These are phyloP conservation scores for Iguana delicatissima DNA, from an alignment of 2,797 vertebrate species.

Conservation along the genomic window DNA sequence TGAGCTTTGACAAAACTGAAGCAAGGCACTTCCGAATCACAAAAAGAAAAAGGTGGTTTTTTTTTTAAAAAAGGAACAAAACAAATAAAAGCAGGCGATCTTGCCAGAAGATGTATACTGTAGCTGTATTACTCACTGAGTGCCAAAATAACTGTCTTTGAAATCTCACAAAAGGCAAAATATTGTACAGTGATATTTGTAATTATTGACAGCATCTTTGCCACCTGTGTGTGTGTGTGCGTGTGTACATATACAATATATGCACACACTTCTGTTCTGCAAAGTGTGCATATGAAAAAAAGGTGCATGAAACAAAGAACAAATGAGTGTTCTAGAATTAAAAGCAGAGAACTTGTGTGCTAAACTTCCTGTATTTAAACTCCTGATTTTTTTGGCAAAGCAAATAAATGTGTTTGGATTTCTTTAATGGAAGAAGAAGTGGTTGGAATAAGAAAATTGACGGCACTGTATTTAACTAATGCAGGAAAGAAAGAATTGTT, in stretches of 20 bases:
- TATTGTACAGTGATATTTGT: background rate
- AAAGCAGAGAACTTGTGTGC: background rate
- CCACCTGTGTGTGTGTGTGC: constrained; percentile 41
- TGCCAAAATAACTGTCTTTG: constrained; percentile 33
- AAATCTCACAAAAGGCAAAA: constrained; percentile 14
- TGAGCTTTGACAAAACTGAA: background rate
- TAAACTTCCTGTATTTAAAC: background rate
- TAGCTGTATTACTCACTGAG: constrained; percentile 11
- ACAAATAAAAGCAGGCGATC: constrained; percentile 36
- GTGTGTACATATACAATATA: constrained; percentile 31
- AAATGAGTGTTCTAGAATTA: constrained; percentile 13
- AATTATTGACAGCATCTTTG: constrained; percentile 40
- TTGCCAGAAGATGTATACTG: constrained; percentile 10
- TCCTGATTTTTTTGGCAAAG: background rate
- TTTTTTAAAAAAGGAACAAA: background rate
- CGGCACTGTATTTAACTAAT: constrained; percentile 52
- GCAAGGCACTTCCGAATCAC: background rate
- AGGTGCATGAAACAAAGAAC: background rate
- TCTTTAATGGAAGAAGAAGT: constrained; percentile 55
- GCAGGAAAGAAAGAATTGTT: constrained; percentile 57
- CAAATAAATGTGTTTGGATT: constrained; percentile 18
- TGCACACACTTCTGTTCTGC: constrained; percentile 10
- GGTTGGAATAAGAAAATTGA: constrained; percentile 63
- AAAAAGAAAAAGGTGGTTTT: background rate
- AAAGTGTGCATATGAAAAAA: constrained; percentile 19